Evolutionary conservation across 2,888 invertebrate genomes (phyloP), one percentile per base, ranked within the genome.

Genomic region (Plebejus melissa): DNA sequence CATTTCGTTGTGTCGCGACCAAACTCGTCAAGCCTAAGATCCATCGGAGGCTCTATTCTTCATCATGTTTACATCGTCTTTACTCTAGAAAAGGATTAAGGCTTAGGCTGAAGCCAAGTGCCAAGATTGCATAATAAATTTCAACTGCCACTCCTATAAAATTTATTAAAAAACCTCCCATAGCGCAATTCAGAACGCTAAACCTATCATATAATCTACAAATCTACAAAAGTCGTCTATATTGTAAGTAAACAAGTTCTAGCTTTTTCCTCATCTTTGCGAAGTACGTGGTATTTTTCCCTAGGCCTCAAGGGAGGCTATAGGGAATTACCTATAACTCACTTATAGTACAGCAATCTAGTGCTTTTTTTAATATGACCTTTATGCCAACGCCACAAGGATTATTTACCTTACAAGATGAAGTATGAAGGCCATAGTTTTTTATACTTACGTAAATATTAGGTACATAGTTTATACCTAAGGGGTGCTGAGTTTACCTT

Each of bases 401-500:
- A 2, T 9, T 46, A 46, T 46, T 11, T 11, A 9, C 2, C 2
- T 11, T 46, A 9, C 9, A 46, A 46, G 9, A 46, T 46, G 9
- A 46, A 46, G 7, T 41, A 1, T 9, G 41, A 1, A 41, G 2
- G 41, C 41, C 50, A 50, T 50, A 46, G 46, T 50, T 22, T 58
- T 58, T 60, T 28, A 28, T 32, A 28, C 13, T 65, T 28, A 65
- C 28, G 22, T 28, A 32, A 58, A 28, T 58, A 58, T 58, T 65
- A 28, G 11, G 11, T 4, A 65, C 32, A 65, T 28, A 65, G 28
- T 28, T 4, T 28, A 32, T 65, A 65, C 32, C 32, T 11, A 28
- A 65, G 11, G 60, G 60, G 32, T 28, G 60, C 60, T 4, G 60
- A 65, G 60, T 65, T 65, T 65, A 65, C 60, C 60, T 65, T 22